Conservation (phyloP, 2,888 invertebrate genomes). For the Caenorhabditis doughertyi region DNA sequence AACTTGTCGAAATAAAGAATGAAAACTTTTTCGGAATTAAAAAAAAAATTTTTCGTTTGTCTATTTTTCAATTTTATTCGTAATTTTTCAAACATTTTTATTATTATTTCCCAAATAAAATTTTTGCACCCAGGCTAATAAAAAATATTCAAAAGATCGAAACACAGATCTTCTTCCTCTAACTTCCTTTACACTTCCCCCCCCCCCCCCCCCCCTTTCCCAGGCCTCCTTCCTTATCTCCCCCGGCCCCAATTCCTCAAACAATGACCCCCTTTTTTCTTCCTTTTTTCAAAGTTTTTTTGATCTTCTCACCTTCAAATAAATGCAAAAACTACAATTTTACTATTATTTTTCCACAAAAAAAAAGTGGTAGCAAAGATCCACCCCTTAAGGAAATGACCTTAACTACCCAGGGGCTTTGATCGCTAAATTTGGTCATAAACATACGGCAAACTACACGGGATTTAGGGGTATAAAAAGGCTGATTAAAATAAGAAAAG, state of each 20-base stretch:
- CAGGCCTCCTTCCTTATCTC: no score
- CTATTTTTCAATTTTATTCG: no score
- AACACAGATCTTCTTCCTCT: slow-evolving; percentile 3
- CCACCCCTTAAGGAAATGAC: background rate
- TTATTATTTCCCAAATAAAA: no score
- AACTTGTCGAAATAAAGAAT: no score
- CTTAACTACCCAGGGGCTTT: background rate
- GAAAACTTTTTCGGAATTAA: no score
- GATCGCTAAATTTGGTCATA: slow-evolving; percentile 40
- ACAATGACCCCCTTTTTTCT: slow-evolving; percentile 6
- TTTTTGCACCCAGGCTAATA: no score
- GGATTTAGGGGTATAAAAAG: slow-evolving; percentile 29
- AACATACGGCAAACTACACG: no score
- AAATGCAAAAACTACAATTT: background rate
- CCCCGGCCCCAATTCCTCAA: no score
- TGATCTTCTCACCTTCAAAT: background rate
- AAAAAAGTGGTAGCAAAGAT: slow-evolving; percentile 20
- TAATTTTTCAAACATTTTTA: no score
- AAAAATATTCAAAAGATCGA: no score
- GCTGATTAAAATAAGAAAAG: background rate
- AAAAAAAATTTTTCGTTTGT: no score
- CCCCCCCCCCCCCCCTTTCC: background rate
- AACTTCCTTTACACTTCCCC: background rate
- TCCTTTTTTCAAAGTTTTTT: background rate
- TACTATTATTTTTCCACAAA: background rate